phyloP scores from a whole-genome alignment of 2,797 vertebrate species.

The Brachyalestes nurse region DNA sequence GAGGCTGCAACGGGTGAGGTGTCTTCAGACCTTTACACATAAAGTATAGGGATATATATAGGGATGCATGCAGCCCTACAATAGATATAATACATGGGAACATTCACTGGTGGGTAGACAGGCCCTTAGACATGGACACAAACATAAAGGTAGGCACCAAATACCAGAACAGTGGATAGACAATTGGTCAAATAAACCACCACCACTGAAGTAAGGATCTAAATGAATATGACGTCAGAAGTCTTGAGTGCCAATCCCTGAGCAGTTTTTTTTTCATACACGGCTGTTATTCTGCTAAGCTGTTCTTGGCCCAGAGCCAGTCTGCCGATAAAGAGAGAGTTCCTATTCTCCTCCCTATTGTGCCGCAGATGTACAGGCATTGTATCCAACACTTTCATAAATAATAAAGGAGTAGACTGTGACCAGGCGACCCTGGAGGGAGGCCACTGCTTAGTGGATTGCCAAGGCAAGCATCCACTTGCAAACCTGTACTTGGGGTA shows the following conservation, averaged over 20 bases:
- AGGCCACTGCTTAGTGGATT: slow-evolving; percentile 27
- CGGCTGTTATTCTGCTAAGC: slow-evolving; percentile 41
- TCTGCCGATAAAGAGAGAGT: slow-evolving; percentile 54
- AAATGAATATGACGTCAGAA: neutral
- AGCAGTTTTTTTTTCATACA: slow-evolving; percentile 29
- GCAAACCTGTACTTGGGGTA: slow-evolving; percentile 20
- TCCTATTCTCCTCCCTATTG: slow-evolving; percentile 52
- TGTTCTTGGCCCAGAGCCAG: slow-evolving; percentile 46
- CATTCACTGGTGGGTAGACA: slow-evolving; percentile 51
- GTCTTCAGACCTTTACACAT: neutral
- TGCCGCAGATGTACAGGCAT: slow-evolving; percentile 35
- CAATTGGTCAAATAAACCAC: slow-evolving; percentile 48
- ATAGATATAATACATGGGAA: neutral
- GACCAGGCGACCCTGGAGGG: slow-evolving; percentile 10
- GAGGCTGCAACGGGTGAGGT: neutral
- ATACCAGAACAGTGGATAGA: slow-evolving; percentile 46
- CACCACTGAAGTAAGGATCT: slow-evolving; percentile 25
- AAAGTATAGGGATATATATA: neutral
- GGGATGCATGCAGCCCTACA: neutral
- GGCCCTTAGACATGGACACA: slow-evolving; percentile 51
- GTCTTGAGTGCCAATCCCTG: slow-evolving; percentile 1
- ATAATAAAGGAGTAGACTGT: slow-evolving; percentile 51
- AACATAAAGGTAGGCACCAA: slow-evolving; percentile 47
- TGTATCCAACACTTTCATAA: slow-evolving; percentile 49
- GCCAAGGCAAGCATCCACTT: slow-evolving; percentile 46